Conservation (phyloP, 2,888 invertebrate genomes). For the Polyommatus iphigenia region DNA sequence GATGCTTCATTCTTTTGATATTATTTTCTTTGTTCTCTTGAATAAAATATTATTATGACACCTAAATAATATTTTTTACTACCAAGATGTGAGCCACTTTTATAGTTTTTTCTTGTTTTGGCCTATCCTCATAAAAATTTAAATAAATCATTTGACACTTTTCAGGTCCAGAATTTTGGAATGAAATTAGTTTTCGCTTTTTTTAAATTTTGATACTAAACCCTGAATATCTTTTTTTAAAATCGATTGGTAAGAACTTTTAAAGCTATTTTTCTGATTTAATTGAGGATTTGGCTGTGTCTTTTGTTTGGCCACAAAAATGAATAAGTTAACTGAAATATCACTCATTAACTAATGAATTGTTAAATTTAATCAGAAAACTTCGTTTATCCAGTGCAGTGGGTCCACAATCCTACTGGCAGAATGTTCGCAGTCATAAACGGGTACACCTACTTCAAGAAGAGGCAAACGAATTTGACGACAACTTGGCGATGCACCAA, state of each 20-base stretch:
- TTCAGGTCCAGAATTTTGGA: too few relatives aligned
- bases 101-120: too few relatives aligned
- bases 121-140: too few relatives aligned
- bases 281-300: too few relatives aligned
- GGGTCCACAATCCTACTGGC: slow-evolving; percentile 38
- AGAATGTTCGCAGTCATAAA: slow-evolving; percentile 40
- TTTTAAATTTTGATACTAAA: too few relatives aligned
- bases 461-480: slow-evolving; percentile 13
- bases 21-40: background rate
- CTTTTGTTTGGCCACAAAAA: too few relatives aligned
- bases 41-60: background rate
- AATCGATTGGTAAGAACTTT: too few relatives aligned
- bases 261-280: too few relatives aligned
- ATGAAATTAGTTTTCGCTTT: too few relatives aligned
- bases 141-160: too few relatives aligned
- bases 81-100: too few relatives aligned
- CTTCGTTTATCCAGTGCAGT: slow-evolving; percentile 38
- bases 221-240: too few relatives aligned
- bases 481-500: slow-evolving; percentile 46
- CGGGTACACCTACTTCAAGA: slow-evolving; percentile 44
- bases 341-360: background rate
- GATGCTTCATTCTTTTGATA: background rate
- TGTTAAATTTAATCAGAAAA: background rate
- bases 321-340: background rate
- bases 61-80: background rate